Base-by-base conservation (phyloP, 2,888 invertebrate genomes). In the Brenthis hecate region DNA sequence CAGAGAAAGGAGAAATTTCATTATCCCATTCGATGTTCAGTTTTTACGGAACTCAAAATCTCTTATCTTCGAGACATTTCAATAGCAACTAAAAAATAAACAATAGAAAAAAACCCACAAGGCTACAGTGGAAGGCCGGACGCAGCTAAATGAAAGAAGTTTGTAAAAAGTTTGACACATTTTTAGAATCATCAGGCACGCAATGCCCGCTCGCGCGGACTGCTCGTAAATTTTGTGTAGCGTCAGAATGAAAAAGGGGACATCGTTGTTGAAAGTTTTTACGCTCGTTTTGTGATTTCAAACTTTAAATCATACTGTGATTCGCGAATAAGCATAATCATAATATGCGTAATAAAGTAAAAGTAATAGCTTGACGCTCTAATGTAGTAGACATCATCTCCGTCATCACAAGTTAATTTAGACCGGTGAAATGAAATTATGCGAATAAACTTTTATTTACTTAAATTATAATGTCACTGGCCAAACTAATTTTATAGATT, bases 141-240 rank as follows among this genome's bases (percentile, higher is more conserved):
- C 88, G 83, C 80, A 81, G 81, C 84, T 87, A 90, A 92, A 92
- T 91, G 91, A 92, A 92, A 91, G 91, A 91, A 91, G 84, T 91
- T 91, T 84, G 88, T 91, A 91, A 92, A 92, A 92, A 91, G 85
- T 91, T 91, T 92, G 92, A 91, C 92, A 92, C 92, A 91, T 92
- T 92, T 92, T 92, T 92, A 91, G 91, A 89, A 91, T 87, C 91
- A 89, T 91, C 92, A 89, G 89, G 88, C 91, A 86, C 88, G 90
- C 88, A 89, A 84, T 87, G 89, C 85, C 85, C 85, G 85, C 84
- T 81, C 85, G 85, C 85, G 84, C 85, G 87, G 82, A 77, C 82
- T 81, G 89, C 84, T 87, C 88, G 89, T 92, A 91, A 92, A 92
- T 92, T 89, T 87, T 83, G 81, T 83, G 85, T 84, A 90, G 91